Conservation (phyloP, 2,113 vertebrate species). For the Xenopus borealis region DNA sequence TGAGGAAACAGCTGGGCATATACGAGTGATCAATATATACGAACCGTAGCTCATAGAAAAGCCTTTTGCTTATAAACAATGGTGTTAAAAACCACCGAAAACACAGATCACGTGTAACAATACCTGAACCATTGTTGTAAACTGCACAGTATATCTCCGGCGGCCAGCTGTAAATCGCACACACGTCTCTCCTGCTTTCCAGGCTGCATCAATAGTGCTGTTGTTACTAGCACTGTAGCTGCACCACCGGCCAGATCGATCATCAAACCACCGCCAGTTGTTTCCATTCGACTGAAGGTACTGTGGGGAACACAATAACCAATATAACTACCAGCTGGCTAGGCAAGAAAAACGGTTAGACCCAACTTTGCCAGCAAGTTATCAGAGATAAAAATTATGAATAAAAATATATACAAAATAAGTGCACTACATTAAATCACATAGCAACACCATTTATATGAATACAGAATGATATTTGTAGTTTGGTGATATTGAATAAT, state of each 20-base stretch:
- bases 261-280: slow-evolving; percentile 95
- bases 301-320: slow-evolving; percentile 54
- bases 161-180: slow-evolving; percentile 89
- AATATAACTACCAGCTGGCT: not conserved
- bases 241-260: slow-evolving; percentile 91
- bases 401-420: no score
- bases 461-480: no score
- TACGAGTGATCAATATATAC: no score
- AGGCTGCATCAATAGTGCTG: slow-evolving; percentile 88
- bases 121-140: slow-evolving; percentile 96
- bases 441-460: no score
- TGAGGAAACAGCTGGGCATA: not conserved
- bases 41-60: not conserved
- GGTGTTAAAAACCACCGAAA: no score
- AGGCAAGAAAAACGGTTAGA: no score
- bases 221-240: slow-evolving; percentile 93
- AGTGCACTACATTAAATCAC: no score
- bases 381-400: no score
- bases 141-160: slow-evolving; percentile 87
- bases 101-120: not conserved
- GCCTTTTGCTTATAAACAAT: no score
- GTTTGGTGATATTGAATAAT: no score
- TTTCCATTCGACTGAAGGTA: slow-evolving; percentile 89
- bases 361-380: no score
- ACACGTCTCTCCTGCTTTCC: slow-evolving; percentile 89